Percentiles rank a stretch among this genome's conserved stretches.
phyloP scores from a whole-genome alignment of 2,888 invertebrate genomes.

The Trachelus tabidus region DNA sequence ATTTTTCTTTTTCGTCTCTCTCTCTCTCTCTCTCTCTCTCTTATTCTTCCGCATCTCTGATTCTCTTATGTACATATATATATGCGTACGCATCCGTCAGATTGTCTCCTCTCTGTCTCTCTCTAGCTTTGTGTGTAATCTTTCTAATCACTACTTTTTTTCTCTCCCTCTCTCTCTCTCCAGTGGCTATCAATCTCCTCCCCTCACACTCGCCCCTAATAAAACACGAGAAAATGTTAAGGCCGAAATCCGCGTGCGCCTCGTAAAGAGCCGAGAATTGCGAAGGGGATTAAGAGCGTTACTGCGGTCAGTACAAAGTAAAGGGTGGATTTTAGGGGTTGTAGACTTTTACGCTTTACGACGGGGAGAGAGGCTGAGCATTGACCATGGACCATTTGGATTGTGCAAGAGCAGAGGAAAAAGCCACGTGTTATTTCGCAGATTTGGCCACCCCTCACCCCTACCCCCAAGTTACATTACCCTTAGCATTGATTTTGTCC shows the following conservation, averaged over 20 bases:
- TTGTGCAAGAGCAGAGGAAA: not conserved
- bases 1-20: not conserved
- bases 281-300: not conserved
- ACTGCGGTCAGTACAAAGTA: conserved; percentile 5
- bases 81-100: too few relatives aligned
- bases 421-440: not conserved
- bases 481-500: not conserved
- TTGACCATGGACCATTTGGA: not conserved
- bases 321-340: conserved; percentile 5
- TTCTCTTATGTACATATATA: not conserved
- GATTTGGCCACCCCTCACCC: not conserved
- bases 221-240: not conserved
- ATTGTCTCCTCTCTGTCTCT: too few relatives aligned
- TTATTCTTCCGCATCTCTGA: not conserved
- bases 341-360: conserved; percentile 1
- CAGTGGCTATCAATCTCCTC: not conserved
- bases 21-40: conserved; percentile 1
- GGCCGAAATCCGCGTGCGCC: not conserved
- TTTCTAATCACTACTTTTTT: too few relatives aligned
- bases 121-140: too few relatives aligned
- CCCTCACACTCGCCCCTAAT: not conserved
- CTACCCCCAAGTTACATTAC: not conserved
- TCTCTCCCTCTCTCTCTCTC: not conserved
- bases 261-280: conserved; percentile 7
- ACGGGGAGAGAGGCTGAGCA: not conserved